Evolutionary conservation across 2,797 vertebrate genomes (phyloP), one percentile per base, ranked within the genome.

Genomic region (Leptoclinus maculatus): DNA sequence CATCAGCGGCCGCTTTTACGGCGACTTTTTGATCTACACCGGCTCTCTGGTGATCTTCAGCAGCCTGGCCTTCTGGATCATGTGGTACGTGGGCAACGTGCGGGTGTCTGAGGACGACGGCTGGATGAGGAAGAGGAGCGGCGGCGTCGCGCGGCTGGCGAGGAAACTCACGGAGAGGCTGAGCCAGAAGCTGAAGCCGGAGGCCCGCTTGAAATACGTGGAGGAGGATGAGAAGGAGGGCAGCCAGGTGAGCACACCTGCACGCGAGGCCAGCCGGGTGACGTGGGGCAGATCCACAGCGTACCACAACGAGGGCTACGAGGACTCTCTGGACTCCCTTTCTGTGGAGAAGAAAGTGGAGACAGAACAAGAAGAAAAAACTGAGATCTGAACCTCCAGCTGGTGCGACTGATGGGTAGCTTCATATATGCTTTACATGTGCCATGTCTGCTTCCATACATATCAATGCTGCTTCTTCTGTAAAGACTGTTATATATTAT

Each of bases 11-110:
- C 83, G 76, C 27, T 94, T 93, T 4, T 96, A 96, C 13, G 95
- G 95, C 0, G 96, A 96, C 83, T 96, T 96, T 68, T 70, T 96
- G 7, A 94, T 96, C 87, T 95, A 95, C 93, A 87, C 82, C 19
- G 96, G 96, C 45, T 83, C 93, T 0, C 80, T 96, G 14, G 0
- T 95, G 13, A 3, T 96, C 17, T 95, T 96, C 91, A 2, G 81
- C 83, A 96, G 96, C 81, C 80, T 96, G 70, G 90, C 67, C 41
- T 85, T 65, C 71, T 96, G 96, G 96, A 63, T 96, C 51, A 79
- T 94, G 83, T 96, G 96, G 96, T 96, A 95, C 84, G 72, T 92
- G 62, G 92, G 95, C 1, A 96, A 96, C 91, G 69, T 96, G n/a
- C 88, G 59, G 73, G 88, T 94, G 34, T 23, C 83, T 1, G 90